phyloP scores from a whole-genome alignment of 2,113 vertebrate genomes.

The Dendrocopos noguchii region DNA sequence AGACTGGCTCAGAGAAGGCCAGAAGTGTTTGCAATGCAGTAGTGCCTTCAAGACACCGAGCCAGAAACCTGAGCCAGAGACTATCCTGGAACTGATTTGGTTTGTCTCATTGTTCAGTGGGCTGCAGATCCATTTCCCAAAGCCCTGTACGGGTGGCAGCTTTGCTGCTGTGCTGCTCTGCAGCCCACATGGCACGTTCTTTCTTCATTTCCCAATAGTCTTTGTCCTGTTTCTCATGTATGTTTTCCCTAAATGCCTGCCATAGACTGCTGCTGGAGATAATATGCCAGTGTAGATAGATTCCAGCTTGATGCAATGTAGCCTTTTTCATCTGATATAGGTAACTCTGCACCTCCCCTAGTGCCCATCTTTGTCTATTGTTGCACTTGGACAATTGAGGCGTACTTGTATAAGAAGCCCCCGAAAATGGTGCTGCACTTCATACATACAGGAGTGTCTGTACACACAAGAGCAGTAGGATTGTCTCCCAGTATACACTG shows the following conservation, averaged over 20 bases:
- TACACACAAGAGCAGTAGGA: accelerated
- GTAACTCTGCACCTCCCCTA: neutral
- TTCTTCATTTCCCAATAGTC: neutral
- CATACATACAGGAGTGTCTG: neutral
- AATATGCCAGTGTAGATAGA: neutral
- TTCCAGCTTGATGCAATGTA: neutral
- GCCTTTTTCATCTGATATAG: neutral
- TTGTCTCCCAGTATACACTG: neutral
- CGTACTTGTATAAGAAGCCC: neutral
- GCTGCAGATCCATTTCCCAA: neutral
- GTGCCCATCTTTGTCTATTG: neutral
- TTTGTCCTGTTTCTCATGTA: neutral
- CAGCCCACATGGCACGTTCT: accelerated
- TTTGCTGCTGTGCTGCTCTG: neutral
- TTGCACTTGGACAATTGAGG: accelerated
- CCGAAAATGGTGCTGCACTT: neutral
- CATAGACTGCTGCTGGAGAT: neutral
- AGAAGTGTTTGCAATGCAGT: accelerated
- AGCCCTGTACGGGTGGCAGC: neutral
- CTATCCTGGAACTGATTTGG: accelerated
- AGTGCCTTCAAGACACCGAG: neutral
- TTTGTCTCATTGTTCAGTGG: neutral
- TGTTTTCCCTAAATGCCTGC: neutral
- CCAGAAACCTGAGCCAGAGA: neutral
- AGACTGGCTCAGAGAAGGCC: neutral